Evolutionary conservation across 2,888 invertebrate species (phyloP), one percentile per base, ranked within the genome.

Genomic region (Stenurella melanura): DNA sequence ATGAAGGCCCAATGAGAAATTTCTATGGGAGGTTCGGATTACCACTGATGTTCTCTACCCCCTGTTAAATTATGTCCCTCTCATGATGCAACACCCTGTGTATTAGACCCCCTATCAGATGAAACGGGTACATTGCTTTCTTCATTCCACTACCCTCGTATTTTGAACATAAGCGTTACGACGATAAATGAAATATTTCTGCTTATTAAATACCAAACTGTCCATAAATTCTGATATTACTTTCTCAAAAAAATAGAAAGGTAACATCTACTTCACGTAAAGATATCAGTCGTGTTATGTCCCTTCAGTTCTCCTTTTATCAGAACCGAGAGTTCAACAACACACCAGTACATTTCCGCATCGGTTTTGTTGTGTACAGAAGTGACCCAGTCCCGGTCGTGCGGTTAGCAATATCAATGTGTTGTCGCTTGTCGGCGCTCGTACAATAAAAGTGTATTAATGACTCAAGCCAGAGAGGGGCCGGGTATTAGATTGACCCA

Each of bases 401-500:
- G 50, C 50, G n/a, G n/a, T n/a, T 50, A 50, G n/a, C 50, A 5
- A 17, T 50, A 50, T 15, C n/a, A 50, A 50, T 50, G 42, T 12
- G 50, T 1, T 34, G 34, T 34, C 17, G 61, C n/a, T 1, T 34
- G 34, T 34, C 17, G 61, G n/a, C 10, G 34, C 61, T 17, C 15
- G 6, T n/a, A 21, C 15, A 58, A 58, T 11, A 58, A 60, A n/a
- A 60, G 26, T 21, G 60, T 60, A 12, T 19, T 9, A 66, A 66
- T 66, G 57, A 30, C 12, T 69, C 38, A 21, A n/a, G 10, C 9
- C 3, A 38, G 30, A 30, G 58, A 70, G 70, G 70, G 60, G 70
- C 18, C 60, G 19, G 26, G 7, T n/a, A 34, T 63, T 56, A 67
- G 38, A 58, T 70, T 70, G 9, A 15, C 58, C 15, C 21, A n/a